Percentiles rank a stretch among this genome's conserved stretches.
Evolutionary conservation across 2,888 invertebrate genomes (phyloP).

Genomic region (Latrodectus elegans): DNA sequence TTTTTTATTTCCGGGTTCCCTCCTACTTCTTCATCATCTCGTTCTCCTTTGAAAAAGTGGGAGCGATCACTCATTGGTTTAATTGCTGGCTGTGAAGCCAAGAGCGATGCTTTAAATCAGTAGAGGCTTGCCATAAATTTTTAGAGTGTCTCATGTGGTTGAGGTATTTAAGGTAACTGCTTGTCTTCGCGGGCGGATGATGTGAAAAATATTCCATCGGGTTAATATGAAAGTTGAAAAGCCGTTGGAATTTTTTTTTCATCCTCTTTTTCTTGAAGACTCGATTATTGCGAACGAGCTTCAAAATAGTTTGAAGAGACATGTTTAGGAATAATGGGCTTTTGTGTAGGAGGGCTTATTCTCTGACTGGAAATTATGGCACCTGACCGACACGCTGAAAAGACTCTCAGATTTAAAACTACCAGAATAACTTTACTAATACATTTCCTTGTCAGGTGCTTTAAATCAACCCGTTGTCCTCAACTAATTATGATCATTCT

Average conservation of each 20-base stretch:
- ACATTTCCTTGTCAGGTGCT: background rate
- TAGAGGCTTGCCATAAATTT: constrained; percentile 53
- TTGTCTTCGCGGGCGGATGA: background rate
- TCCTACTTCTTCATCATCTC: constrained; percentile 5
- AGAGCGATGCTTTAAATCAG: constrained; percentile 50
- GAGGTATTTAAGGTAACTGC: constrained; percentile 48
- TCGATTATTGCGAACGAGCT: constrained; percentile 19
- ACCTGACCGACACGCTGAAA: background rate
- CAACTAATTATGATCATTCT: background rate
- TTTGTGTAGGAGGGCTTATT: constrained; percentile 12
- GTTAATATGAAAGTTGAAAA: constrained; percentile 9
- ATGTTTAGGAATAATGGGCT: constrained; percentile 21
- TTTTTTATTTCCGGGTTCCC: constrained; percentile 15
- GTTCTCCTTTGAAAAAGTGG: constrained; percentile 3
- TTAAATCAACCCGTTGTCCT: background rate
- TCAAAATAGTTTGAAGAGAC: constrained; percentile 18
- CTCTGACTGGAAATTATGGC: background rate
- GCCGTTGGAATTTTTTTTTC: background rate
- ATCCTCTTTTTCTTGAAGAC: background rate
- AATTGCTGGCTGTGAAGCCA: constrained; percentile 53
- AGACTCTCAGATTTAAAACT: background rate
- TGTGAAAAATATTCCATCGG: constrained; percentile 19
- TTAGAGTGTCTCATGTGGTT: constrained; percentile 31
- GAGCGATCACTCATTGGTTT: constrained; percentile 56
- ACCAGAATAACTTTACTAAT: background rate